These are phyloP conservation scores for Cygnus olor DNA, from an alignment of 2,797 vertebrate species.

Conservation along the genomic window DNA sequence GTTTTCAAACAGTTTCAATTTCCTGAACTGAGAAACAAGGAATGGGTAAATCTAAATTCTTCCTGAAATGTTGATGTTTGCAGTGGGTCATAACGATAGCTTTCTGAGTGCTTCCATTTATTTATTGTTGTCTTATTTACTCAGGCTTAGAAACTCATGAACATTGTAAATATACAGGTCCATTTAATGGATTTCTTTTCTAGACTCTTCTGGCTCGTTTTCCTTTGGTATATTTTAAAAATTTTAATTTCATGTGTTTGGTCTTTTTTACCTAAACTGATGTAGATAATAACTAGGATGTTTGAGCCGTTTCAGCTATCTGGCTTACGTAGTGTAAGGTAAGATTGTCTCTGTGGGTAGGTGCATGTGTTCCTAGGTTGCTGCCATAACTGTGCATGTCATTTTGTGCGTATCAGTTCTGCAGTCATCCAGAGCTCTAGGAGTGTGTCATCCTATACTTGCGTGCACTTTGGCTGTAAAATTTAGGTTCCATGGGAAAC, in stretches of 20 bases:
- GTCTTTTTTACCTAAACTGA: not conserved
- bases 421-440: not conserved
- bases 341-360: not conserved
- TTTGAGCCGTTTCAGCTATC: not conserved
- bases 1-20: not conserved
- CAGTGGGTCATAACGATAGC: not conserved
- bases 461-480: not conserved
- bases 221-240: not conserved
- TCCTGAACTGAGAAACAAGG: not conserved
- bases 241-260: not conserved
- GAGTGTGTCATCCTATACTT: not conserved
- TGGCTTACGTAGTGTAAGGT: not conserved
- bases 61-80: not conserved
- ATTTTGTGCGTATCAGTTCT: not conserved
- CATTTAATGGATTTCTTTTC: not conserved
- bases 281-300: not conserved
- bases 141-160: not conserved
- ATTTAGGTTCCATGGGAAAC: not conserved
- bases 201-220: not conserved
- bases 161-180: not conserved
- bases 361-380: not conserved
- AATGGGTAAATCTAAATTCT: not conserved
- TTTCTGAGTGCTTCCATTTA: slow-evolving; percentile 1
- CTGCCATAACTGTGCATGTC: not conserved
- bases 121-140: slow-evolving; percentile 18